Base-by-base conservation (phyloP, 2,113 vertebrate species). In the Tympanuchus pallidicinctus region DNA sequence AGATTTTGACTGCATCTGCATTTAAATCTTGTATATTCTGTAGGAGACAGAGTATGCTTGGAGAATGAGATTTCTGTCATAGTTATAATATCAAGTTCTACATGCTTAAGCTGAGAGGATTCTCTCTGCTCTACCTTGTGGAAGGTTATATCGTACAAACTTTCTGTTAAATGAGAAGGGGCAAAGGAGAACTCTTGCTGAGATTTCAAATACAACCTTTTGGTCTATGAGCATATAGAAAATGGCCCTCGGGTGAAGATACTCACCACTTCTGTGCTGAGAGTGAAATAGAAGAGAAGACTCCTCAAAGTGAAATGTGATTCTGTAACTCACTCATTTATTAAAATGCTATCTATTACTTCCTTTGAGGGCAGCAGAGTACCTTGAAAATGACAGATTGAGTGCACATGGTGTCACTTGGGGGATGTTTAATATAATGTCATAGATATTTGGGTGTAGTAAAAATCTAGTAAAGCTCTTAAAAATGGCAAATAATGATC, bases 61-160 rank as follows among this genome's bases (percentile, higher is more conserved):
- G 87, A 91, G 94, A 92, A 94, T 94, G 85, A 92, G 69, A 83
- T 89, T 97, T 94, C 47, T 91, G 76, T 90, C 82, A 72, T 42
- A 21, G 79, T 75, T 83, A 83, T 83, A 94, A 91, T 81, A 60
- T 59, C 52, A 28, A 83, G 57, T 86, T 96, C 86, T 91, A 86
- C 82, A 69, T 89, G 65, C 61, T 92, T 36, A 82, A 67, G 47
- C 82, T 88, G 79, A 76, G 75, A 82, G 25, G 61, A 84, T 89
- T 85, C 47, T 67, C 2, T 8, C 48, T 84, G 25, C 69, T 91
- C 24, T 82, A 22, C 38, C 36, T n/a, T 81, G 8, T 65, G 36
- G 40, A 91, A 95, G 30, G 86, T 91, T 86, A 78, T 42, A 54
- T 1, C 11, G 28, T 75, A 40, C 38, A 74, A 93, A 88, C 64